Evolutionary conservation across 2,888 invertebrate species (phyloP), one percentile per base, ranked within the genome.

Genomic region (Andrena chrysosceles): DNA sequence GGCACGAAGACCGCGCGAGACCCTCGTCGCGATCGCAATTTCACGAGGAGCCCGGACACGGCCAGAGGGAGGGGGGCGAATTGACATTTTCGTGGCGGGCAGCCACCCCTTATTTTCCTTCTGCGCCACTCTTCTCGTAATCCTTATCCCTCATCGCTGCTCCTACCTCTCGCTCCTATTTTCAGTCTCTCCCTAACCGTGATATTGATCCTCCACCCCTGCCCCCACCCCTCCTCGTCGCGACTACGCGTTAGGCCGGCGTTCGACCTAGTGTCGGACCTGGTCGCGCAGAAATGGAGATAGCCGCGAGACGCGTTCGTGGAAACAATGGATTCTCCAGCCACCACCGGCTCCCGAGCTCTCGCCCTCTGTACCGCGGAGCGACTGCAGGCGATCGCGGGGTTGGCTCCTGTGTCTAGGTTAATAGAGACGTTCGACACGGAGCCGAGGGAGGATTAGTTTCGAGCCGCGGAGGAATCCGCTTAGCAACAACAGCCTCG

Each of bases 141-240:
- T 90, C 89, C 90, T 87, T 88, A 85, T 85, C 83, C 88, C 87
- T 85, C 88, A 83, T 86, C 85, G 85, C 80, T 72, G 68, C 84
- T 89, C 78, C 86, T 87, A 88, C 84, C 42, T 83, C 88, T 85
- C 87, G 82, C 86, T 89, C 88, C 79, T 80, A 87, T 88, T 84
- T 83, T 91, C 90, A 89, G 90, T 90, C 86, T 91, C 91, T 90
- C 91, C 91, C 92, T 92, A 90, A 88, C 87, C 89, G 87, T 91
- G 92, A 93, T 93, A 93, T 93, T 92, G 93, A 93, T 93, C 92
- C 93, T 92, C 88, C 84, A 86, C 87, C 84, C 88, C 85, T 87
- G 75, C 89, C 81, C 78, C 7, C 8, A 0, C 8, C 33, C 35
- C 42, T 35, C 83, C 81, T 56, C 88, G 73, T 72, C 81, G 72